A percentile compares a stretch with the other conserved stretches of the same genome.
These are phyloP conservation scores for Drosophila paramelanica DNA, from an alignment of 2,888 invertebrate genomes.

Conservation along the genomic window DNA sequence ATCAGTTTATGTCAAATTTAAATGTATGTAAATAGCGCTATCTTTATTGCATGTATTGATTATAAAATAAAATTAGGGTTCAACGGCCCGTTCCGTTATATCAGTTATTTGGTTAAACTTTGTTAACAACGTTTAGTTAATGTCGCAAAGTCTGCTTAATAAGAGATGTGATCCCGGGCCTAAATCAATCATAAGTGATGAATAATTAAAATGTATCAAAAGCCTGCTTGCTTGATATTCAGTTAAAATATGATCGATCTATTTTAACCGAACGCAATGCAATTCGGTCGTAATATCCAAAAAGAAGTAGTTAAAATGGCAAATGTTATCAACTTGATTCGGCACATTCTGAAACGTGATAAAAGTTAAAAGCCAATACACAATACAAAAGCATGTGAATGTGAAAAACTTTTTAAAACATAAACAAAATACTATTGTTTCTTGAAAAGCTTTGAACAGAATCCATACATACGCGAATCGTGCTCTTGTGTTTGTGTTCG, in stretches of 20 bases:
- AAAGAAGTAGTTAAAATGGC: slow-evolving; percentile 47
- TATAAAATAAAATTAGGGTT: slow-evolving; percentile 61
- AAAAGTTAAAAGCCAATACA: slow-evolving; percentile 47
- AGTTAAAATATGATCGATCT: slow-evolving; percentile 30
- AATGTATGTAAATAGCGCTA: slow-evolving; percentile 74
- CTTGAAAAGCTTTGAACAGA: slow-evolving; percentile 52
- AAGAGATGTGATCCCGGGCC: slow-evolving; percentile 16
- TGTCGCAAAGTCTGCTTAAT: slow-evolving; percentile 20
- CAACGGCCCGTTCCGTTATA: slow-evolving; percentile 33
- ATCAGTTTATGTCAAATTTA: slow-evolving; percentile 46
- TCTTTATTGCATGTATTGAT: slow-evolving; percentile 74
- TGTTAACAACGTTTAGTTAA: slow-evolving; percentile 21
- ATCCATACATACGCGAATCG: slow-evolving; percentile 34
- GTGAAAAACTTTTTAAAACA: slow-evolving; percentile 30
- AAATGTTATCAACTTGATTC: slow-evolving; percentile 34
- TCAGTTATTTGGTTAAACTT: slow-evolving; percentile 46
- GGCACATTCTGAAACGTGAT: slow-evolving; percentile 34
- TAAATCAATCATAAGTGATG: slow-evolving; percentile 18
- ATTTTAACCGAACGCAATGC: slow-evolving; percentile 19
- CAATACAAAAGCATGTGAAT: slow-evolving; percentile 44
- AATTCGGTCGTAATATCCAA: slow-evolving; percentile 9
- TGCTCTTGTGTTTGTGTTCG: slow-evolving; percentile 50
- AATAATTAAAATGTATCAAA: slow-evolving; percentile 40
- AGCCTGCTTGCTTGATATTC: slow-evolving; percentile 16
- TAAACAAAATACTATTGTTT: slow-evolving; percentile 44